phyloP scores from a whole-genome alignment of 2,888 invertebrate genomes.

The Odontocolon sp. region DNA sequence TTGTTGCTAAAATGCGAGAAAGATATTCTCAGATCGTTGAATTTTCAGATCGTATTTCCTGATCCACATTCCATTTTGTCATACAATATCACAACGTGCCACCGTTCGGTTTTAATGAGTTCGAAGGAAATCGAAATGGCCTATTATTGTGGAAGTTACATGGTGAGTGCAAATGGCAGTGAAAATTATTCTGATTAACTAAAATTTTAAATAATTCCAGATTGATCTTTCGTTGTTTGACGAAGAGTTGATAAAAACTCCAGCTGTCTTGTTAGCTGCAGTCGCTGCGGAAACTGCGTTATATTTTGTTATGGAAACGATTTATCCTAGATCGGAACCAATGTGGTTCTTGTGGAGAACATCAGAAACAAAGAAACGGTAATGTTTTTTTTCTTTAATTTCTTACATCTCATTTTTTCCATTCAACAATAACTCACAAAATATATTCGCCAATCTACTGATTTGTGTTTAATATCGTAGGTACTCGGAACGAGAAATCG shows the following conservation, averaged over 20 bases:
- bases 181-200: not conserved
- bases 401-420: not conserved
- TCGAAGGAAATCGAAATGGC: conserved; percentile 27
- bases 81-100: conserved; percentile 57
- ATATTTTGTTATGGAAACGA: conserved; percentile 55
- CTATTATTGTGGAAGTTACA: conserved; percentile 68
- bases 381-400: not conserved
- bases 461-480: conserved; percentile 42
- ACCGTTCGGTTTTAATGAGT: too few relatives aligned
- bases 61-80: conserved; percentile 68
- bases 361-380: not conserved
- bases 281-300: conserved; percentile 64
- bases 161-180: conserved; percentile 69
- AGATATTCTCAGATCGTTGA: conserved; percentile 64
- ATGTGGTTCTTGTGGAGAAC: conserved; percentile 42
- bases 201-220: conserved; percentile 55
- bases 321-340: conserved; percentile 11
- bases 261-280: conserved; percentile 62
- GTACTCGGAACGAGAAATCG: conserved; percentile 57
- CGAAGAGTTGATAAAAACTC: conserved; percentile 58
- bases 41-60: conserved; percentile 69
- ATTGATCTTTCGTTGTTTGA: conserved; percentile 71
- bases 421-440: too few relatives aligned
- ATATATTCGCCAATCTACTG: too few relatives aligned
- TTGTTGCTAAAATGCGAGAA: conserved; percentile 65